These are phyloP conservation scores for Avahi laniger DNA, from an alignment of 2,797 vertebrate genomes.

Conservation along the genomic window DNA sequence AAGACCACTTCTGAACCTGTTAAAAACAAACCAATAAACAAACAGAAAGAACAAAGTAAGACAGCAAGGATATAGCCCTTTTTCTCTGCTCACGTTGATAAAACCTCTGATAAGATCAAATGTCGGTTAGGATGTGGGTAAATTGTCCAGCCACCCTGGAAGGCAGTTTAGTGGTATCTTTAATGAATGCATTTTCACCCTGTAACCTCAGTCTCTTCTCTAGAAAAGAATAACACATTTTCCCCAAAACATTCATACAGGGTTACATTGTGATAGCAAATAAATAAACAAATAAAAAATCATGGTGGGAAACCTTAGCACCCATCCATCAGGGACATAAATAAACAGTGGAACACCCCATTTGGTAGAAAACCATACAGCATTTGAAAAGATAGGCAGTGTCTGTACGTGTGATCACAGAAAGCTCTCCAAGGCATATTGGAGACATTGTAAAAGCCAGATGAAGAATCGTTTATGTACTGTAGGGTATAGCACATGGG, in stretches of 20 bases:
- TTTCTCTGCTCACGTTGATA: not conserved
- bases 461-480: rapidly evolving
- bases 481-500: rapidly evolving
- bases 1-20: not conserved
- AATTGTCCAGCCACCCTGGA: not conserved
- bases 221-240: not conserved
- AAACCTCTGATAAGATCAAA: conserved; percentile 54
- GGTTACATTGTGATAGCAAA: not conserved
- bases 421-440: not conserved
- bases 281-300: not conserved
- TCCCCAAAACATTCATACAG: not conserved
- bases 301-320: not conserved
- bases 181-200: not conserved
- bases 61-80: not conserved
- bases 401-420: rapidly evolving
- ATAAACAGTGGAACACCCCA: not conserved
- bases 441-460: not conserved
- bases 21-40: not conserved
- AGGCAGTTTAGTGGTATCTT: not conserved
- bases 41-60: not conserved
- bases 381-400: not conserved
- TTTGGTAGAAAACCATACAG: no score
- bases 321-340: not conserved
- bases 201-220: rapidly evolving
- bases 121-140: conserved; percentile 49